Conservation (phyloP, 2,888 invertebrate species). For the Zygogramma bicolorata region DNA sequence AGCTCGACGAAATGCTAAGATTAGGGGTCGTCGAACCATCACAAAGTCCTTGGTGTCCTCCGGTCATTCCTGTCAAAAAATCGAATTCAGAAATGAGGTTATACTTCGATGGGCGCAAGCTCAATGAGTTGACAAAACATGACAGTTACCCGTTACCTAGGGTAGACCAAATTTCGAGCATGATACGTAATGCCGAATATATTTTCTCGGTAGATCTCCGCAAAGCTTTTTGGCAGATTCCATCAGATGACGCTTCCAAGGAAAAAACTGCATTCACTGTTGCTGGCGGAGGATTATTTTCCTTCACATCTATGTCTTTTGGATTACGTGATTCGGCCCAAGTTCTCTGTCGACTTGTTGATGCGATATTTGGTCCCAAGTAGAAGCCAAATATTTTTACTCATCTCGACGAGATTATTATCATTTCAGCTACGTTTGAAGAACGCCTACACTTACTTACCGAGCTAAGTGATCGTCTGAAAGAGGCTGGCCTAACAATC, state of each 20-base stretch:
- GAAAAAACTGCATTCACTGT: slow-evolving; percentile 54
- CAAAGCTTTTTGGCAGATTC: slow-evolving; percentile 53
- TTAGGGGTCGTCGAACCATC: slow-evolving; percentile 47
- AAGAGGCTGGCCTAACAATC: slow-evolving; percentile 50
- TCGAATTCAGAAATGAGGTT: background rate
- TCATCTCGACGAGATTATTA: slow-evolving; percentile 50
- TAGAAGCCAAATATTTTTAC: slow-evolving; percentile 45
- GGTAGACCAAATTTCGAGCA: slow-evolving; percentile 33
- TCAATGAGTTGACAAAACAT: slow-evolving; percentile 18
- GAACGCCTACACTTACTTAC: slow-evolving; percentile 38
- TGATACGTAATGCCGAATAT: slow-evolving; percentile 16
- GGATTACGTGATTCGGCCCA: slow-evolving; percentile 47
- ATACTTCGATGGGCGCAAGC: slow-evolving; percentile 24
- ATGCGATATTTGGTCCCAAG: slow-evolving; percentile 45
- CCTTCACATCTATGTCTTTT: slow-evolving; percentile 32
- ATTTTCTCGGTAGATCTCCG: slow-evolving; percentile 3
- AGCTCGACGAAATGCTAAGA: slow-evolving; percentile 47
- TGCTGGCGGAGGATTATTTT: slow-evolving; percentile 40
- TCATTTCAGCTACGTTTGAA: slow-evolving; percentile 54
- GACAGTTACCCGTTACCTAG: slow-evolving; percentile 35
- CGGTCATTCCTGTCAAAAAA: slow-evolving; percentile 42
- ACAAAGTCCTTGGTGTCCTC: slow-evolving; percentile 49
- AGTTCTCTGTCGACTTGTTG: slow-evolving; percentile 47
- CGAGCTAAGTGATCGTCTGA: slow-evolving; percentile 38
- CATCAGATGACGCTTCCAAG: slow-evolving; percentile 13